Conservation (phyloP, 2,888 invertebrate species). For the Bombylius discolor region DNA sequence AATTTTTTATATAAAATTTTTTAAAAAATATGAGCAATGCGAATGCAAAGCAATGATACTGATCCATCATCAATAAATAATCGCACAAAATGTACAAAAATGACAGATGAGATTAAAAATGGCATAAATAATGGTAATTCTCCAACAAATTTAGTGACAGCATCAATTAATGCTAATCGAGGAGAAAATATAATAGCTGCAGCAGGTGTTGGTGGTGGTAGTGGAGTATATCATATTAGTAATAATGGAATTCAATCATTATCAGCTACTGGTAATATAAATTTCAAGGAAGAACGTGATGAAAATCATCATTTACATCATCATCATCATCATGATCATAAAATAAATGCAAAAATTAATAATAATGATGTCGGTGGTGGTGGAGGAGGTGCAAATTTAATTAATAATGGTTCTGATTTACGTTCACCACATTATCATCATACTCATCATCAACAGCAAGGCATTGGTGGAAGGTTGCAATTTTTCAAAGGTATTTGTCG, state of each 20-base stretch:
- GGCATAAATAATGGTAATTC: constrained; percentile 55
- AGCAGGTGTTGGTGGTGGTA: not conserved
- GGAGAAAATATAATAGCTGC: not conserved
- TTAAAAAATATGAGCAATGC: constrained; percentile 1
- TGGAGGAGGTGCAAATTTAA: constrained; percentile 9
- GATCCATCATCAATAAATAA: constrained; percentile 29
- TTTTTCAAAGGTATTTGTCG: constrained; percentile 32
- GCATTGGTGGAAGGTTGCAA: constrained; percentile 32
- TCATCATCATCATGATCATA: not conserved
- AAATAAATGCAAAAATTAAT: not conserved
- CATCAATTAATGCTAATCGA: constrained; percentile 3
- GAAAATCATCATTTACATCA: not conserved
- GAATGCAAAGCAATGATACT: constrained; percentile 9
- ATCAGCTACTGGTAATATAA: not conserved
- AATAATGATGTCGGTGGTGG: constrained; percentile 8
- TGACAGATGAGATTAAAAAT: constrained; percentile 50
- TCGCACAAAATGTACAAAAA: constrained; percentile 59
- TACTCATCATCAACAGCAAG: not conserved
- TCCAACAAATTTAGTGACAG: constrained; percentile 15
- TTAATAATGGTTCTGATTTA: not conserved
- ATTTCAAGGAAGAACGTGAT: not conserved
- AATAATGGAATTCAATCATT: not conserved
- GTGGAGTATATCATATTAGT: not conserved
- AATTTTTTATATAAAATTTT: no score
- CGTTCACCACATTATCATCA: not conserved